These are phyloP conservation scores for Saccopteryx leptura DNA, from an alignment of 2,113 vertebrate genomes.

Conservation along the genomic window DNA sequence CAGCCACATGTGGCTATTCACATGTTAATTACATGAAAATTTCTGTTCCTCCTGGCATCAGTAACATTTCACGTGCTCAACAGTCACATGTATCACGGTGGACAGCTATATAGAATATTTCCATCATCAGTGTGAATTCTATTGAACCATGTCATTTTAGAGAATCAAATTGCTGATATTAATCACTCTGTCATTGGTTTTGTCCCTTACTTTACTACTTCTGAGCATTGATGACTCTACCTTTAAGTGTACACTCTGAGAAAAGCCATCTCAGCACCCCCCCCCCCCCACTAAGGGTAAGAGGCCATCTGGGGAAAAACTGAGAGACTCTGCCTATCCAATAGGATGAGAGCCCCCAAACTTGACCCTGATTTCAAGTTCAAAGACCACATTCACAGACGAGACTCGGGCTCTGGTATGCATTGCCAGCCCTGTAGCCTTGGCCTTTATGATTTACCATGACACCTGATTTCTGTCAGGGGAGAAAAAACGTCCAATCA, in stretches of 20 bases:
- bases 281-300: neutral
- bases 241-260: neutral
- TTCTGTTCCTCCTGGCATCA: neutral
- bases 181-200: neutral
- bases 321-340: neutral
- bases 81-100: neutral
- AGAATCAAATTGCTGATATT: neutral
- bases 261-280: neutral
- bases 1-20: neutral
- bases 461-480: constrained; percentile 61
- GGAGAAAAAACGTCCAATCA: constrained; percentile 61
- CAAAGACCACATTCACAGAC: neutral
- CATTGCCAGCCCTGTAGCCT: neutral
- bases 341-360: neutral
- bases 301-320: neutral
- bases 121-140: neutral
- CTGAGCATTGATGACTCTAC: neutral
- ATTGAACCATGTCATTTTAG: neutral
- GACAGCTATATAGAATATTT: neutral
- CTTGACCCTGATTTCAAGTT: constrained; percentile 36
- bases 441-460: constrained; percentile 59
- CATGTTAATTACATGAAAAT: constrained; percentile 40
- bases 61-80: neutral
- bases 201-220: neutral
- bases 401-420: neutral